A percentile compares a stretch with the other conserved stretches of the same genome.
Conservation (phyloP, 2,888 invertebrate genomes). For the Seira sanloemensis region DNA sequence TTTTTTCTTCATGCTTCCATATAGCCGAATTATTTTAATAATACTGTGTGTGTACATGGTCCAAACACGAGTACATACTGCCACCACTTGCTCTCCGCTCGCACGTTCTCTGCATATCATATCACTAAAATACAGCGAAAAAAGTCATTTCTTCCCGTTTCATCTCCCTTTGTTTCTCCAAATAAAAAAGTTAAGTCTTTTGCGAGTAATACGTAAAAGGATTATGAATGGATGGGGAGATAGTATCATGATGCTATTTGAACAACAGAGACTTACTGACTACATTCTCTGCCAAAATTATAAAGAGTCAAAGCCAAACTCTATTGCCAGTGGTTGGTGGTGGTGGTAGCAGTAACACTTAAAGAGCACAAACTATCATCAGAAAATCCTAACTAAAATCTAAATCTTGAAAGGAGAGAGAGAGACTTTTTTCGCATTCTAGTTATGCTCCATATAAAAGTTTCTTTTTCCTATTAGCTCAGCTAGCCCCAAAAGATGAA, state of each 20-base stretch:
- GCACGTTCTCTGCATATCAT: background rate
- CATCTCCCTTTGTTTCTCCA: slow-evolving; percentile 22
- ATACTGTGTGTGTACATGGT: slow-evolving; percentile 2
- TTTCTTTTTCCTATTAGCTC: background rate
- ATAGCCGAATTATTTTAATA: slow-evolving; percentile 5
- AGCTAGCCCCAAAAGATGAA: slow-evolving; percentile 25
- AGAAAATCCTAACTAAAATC: slow-evolving; percentile 21
- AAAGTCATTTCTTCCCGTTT: background rate
- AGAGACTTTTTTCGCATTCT: slow-evolving; percentile 18
- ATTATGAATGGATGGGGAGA: slow-evolving; percentile 26
- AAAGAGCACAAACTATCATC: slow-evolving; percentile 16
- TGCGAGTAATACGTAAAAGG: slow-evolving; percentile 6
- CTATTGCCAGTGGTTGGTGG: slow-evolving; percentile 22
- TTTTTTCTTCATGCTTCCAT: slow-evolving; percentile 7
- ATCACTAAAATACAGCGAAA: background rate
- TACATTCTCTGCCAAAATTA: slow-evolving; percentile 8
- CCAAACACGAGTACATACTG: background rate
- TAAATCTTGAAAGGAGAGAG: slow-evolving; percentile 40
- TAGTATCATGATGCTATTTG: slow-evolving; percentile 56
- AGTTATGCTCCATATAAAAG: slow-evolving; percentile 35
- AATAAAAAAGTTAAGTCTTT: slow-evolving; percentile 22
- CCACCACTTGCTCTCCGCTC: slow-evolving; percentile 12
- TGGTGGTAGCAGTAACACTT: slow-evolving; percentile 26
- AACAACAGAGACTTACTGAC: slow-evolving; percentile 59
- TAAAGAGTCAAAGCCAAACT: slow-evolving; percentile 11